Evolutionary conservation across 2,888 invertebrate genomes (phyloP), one percentile per base, ranked within the genome.

Genomic region (Ornithoptera alexandrae): DNA sequence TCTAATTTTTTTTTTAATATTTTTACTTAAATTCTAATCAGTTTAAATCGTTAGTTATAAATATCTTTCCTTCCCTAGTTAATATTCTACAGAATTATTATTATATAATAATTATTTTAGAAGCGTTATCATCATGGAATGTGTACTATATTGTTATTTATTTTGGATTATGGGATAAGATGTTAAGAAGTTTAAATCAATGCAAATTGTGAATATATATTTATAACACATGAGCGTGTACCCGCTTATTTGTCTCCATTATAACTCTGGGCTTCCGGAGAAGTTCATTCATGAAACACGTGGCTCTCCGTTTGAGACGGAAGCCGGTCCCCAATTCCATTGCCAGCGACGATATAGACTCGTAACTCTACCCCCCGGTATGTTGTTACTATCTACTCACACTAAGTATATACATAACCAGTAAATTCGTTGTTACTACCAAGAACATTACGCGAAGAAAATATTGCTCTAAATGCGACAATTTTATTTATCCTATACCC

Each of bases 261-360:
- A 87, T 87, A 79, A 77, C 77, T 74, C 76, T 74, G 74, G 77
- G 84, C 77, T 89, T 89, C 90, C 89, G 90, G 88, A 85, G 86
- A 73, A 81, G 74, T 76, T 84, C 79, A 88, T 92, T 91, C 82
- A 91, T 79, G 76, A 79, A 86, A 81, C 91, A 92, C 91, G 90
- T 91, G 91, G 83, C 73, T 74, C 74, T 75, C 81, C 84, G 81
- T 76, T 80, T 84, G 83, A 86, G 84, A 84, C 87, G 89, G 89
- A 88, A 85, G 86, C 84, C 76, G 71, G 63, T n/a, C 66, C 70
- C 70, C 70, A 70, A 67, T 70, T 79, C 77, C 78, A 79, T 77
- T 79, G 79, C 77, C 79, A 76, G 75, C 74, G 72, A 75, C 72
- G 71, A 74, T 78, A 75, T 78, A 78, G 12, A 75, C 46, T 46